Evolutionary conservation across 2,888 invertebrate species (phyloP), one percentile per base, ranked within the genome.

Genomic region (Ypsolopha sequella): DNA sequence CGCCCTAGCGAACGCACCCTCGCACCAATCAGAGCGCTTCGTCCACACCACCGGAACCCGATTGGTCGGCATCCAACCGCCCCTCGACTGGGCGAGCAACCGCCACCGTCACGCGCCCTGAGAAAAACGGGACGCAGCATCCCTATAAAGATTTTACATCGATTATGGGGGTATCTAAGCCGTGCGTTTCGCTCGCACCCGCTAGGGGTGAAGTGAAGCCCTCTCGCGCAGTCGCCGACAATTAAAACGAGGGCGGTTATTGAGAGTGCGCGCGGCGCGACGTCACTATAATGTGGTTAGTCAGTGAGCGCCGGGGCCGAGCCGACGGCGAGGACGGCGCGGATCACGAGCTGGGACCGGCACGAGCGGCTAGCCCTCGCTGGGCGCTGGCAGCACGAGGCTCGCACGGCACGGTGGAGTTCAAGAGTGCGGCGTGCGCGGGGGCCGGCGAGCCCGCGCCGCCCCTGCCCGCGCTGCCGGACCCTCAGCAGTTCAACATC

Each of bases 401-500:
- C 51, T n/a, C n/a, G n/a, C 69, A 24, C 92, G 87, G 89, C 92
- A 92, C 91, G 91, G 93, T 91, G 93, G 94, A 91, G 91, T 93
- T 92, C 92, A 93, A 92, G 89, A 91, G 91, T 86, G 90, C 90
- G 77, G 91, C 91, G 89, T 92, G 86, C 86, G 88, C 80, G 88
- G 85, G 84, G 84, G 88, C 87, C 82, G 73, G 65, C 44, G 84
- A 82, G 76, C 80, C 80, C 80, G 84, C 79, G 81, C 81, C 79
- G 78, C 80, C 84, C 66, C 90, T 88, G 65, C 82, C 88, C 69
- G 87, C 86, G 66, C 88, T 89, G 65, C 89, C 88, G 62, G 89
- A 90, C 63, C 91, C 91, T 58, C 94, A 94, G 74, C 95, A 95
- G 87, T 95, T 95, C 88, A 95, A 95, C 88, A 95, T 95, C 69